Evolutionary conservation across 2,888 invertebrate species (phyloP).

Genomic region (Pristionchus arcanus): DNA sequence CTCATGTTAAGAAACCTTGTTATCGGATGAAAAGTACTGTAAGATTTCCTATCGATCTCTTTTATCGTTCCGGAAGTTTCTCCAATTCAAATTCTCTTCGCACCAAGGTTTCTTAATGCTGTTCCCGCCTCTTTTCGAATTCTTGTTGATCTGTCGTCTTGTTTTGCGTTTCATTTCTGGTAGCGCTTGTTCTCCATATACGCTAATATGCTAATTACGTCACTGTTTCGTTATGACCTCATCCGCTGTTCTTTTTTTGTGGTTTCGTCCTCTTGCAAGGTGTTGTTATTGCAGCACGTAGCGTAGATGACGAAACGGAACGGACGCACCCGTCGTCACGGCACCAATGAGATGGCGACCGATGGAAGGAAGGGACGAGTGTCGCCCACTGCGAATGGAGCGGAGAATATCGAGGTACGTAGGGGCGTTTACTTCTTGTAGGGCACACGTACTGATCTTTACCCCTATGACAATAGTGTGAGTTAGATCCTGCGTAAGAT

Average conservation of each 20-base stretch:
- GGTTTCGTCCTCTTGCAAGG: not conserved
- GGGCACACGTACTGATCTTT: no score
- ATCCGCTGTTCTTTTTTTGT: not conserved
- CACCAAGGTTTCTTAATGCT: not conserved
- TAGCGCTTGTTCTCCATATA: not conserved
- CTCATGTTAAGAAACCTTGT: not conserved
- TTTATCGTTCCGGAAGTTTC: not conserved
- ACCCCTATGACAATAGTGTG: no score
- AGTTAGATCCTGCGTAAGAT: no score
- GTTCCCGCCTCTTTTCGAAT: not conserved
- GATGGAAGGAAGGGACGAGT: conserved; percentile 24
- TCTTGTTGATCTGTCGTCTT: not conserved
- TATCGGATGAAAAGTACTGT: not conserved
- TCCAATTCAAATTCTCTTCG: not conserved
- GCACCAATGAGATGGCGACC: conserved; percentile 9
- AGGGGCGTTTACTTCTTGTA: not conserved
- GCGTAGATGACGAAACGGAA: conserved; percentile 29
- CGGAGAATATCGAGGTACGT: not conserved
- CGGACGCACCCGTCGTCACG: conserved; percentile 10
- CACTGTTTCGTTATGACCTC: not conserved
- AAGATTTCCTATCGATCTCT: not conserved
- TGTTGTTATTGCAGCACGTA: not conserved
- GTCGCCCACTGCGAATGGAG: not conserved
- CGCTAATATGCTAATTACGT: not conserved
- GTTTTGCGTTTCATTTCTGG: not conserved